Conservation (phyloP, 1,140 invertebrate genomes). For the Brachionus paranguensis region DNA sequence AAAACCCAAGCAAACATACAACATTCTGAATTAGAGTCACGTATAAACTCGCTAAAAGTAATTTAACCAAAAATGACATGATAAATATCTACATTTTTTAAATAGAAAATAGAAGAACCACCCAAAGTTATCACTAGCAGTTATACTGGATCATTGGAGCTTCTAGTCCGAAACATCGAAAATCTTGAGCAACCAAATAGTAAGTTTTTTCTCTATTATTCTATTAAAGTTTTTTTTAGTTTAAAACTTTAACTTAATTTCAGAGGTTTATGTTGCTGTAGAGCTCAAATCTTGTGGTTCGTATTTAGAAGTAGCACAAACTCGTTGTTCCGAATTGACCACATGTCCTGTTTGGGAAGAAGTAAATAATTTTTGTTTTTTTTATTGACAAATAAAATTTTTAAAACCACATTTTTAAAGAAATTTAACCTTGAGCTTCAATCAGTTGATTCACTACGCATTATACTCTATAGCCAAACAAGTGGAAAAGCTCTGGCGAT, state of each 20-base stretch:
- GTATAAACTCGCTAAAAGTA: slow-evolving; percentile 33
- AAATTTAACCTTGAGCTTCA: slow-evolving; percentile 37
- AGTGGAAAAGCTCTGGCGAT: slow-evolving; percentile 19
- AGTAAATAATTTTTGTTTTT: not conserved
- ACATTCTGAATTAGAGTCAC: slow-evolving; percentile 25
- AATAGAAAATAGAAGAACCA: slow-evolving; percentile 26
- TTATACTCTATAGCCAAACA: slow-evolving; percentile 30
- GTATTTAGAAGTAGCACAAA: slow-evolving; percentile 38
- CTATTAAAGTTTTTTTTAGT: not conserved
- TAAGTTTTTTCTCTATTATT: not conserved
- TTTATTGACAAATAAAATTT: not conserved
- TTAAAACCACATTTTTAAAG: not conserved
- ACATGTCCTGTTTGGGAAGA: slow-evolving; percentile 28
- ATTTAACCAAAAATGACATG: not conserved
- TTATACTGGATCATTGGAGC: slow-evolving; percentile 9
- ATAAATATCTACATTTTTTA: not conserved
- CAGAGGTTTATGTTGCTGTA: slow-evolving; percentile 29
- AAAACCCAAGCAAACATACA: slow-evolving; percentile 18
- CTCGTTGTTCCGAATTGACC: not conserved
- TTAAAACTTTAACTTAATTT: not conserved
- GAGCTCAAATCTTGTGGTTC: slow-evolving; percentile 34
- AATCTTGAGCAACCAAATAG: slow-evolving; percentile 22
- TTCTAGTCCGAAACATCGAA: slow-evolving; percentile 2
- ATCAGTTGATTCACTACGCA: slow-evolving; percentile 28
- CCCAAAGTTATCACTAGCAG: slow-evolving; percentile 36